A percentile compares a stretch with the other conserved stretches of the same genome.
Evolutionary conservation across 2,113 vertebrate species (phyloP).

Genomic region (Erinaceus europaeus): DNA sequence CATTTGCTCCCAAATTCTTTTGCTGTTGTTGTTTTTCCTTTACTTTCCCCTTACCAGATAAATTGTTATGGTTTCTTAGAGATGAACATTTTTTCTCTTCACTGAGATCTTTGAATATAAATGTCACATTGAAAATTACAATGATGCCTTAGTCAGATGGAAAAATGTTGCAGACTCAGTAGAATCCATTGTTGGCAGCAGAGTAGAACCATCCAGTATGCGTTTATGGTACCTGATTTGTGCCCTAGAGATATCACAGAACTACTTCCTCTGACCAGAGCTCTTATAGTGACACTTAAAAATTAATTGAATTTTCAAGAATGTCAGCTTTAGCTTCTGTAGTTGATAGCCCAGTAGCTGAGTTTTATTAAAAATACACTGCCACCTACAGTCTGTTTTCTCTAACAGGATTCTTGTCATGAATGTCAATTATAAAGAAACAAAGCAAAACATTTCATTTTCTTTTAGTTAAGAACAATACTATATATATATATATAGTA

Average conservation of each 20-base stretch:
- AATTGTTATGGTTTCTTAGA: slow-evolving; percentile 6
- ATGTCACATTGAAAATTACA: slow-evolving; percentile 54
- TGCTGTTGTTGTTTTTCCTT: not conserved
- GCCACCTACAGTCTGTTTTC: slow-evolving; percentile 6
- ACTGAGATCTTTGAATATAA: slow-evolving; percentile 57
- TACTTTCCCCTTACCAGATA: slow-evolving; percentile 7
- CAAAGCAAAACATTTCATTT: too few species aligned
- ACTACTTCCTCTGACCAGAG: slow-evolving; percentile 39
- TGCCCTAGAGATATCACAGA: slow-evolving; percentile 37
- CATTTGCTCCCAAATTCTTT: not conserved
- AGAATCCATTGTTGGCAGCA: slow-evolving; percentile 40
- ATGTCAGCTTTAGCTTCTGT: slow-evolving; percentile 33
- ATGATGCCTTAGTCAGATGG: not conserved
- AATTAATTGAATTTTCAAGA: slow-evolving; percentile 63
- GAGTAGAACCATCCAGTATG: slow-evolving; percentile 38
- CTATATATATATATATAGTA: not conserved
- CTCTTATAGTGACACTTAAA: slow-evolving; percentile 59
- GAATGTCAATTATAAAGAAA: slow-evolving; percentile 15
- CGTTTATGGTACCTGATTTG: slow-evolving; percentile 37
- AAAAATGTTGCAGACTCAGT: not conserved
- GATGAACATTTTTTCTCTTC: slow-evolving; percentile 44
- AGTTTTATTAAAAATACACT: slow-evolving; percentile 41
- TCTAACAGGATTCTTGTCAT: not conserved
- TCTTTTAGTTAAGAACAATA: slow-evolving; percentile 45
- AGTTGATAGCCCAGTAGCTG: slow-evolving; percentile 8